These are phyloP conservation scores for Actinia equina DNA, from an alignment of 64 coral and sea anemone genomes.

Conservation along the genomic window DNA sequence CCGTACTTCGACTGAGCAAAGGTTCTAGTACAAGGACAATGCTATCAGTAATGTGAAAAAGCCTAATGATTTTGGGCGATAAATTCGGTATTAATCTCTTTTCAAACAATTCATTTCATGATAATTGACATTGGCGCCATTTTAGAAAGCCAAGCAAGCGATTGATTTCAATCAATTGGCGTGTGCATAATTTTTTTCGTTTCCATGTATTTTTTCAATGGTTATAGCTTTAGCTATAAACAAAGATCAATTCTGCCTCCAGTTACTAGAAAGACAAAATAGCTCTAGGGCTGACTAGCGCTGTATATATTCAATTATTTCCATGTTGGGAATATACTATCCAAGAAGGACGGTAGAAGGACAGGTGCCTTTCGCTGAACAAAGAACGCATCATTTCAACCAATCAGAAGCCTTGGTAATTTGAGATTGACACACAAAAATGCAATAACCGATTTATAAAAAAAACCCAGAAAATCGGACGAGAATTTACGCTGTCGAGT, in stretches of 20 bases:
- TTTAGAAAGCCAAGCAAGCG: neutral
- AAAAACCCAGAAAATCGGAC: neutral
- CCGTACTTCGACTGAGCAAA: neutral
- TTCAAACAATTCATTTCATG: neutral
- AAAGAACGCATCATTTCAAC: neutral
- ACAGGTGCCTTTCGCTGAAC: neutral
- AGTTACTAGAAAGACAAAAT: neutral
- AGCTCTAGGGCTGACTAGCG: no score
- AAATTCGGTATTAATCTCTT: neutral
- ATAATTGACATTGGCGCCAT: neutral
- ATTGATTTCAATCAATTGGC: neutral
- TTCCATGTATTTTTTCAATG: neutral
- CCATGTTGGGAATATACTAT: neutral
- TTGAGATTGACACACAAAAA: constrained; percentile 24
- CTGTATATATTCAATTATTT: neutral
- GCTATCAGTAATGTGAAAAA: neutral
- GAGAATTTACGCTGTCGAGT: neutral
- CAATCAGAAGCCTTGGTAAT: neutral
- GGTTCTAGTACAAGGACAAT: neutral
- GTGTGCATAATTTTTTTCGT: neutral
- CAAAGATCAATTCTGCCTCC: neutral
- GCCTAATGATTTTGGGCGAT: neutral
- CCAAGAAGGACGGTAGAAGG: neutral
- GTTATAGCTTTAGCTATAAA: neutral
- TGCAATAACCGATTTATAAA: constrained; percentile 21